Base-by-base conservation (phyloP, 2,888 invertebrate species). In the Auanema freiburgensis region DNA sequence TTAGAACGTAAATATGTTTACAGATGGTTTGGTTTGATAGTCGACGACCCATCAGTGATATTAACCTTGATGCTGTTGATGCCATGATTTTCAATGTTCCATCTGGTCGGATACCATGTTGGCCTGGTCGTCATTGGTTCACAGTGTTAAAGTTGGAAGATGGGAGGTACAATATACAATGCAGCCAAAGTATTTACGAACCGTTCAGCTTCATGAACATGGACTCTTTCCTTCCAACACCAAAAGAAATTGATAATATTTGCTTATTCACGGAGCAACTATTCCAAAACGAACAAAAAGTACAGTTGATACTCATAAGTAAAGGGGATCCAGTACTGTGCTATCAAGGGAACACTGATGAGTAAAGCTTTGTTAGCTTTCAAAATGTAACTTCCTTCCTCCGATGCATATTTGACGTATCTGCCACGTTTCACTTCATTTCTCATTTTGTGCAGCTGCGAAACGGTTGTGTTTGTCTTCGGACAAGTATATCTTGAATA, bases 61-160 rank as follows among this genome's bases (percentile, higher is more conserved):
- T 80, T 23, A 65, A 74, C 23, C 14, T 66, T 25, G 61, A 67
- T 5, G 63, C 58, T 2, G 67, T 79, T n/a, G 62, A 60, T 51
- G 76, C 72, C 5, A 60, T 74, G 49, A 67, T 79, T 14, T 73
- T 80, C 64, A 74, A 74, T 53, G 59, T 72, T 11, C 70, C 71
- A 0, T 72, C 74, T 6, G 51, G 56, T 14, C 63, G 68, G 1
- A 61, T 79, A 16, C 75, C 77, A 2, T 75, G 78, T 42, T 65
- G 66, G 57, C 69, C 67, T 23, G 79, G 79, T 49, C 69, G 80
- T 25, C 81, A 81, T 58, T 81, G 81, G 81, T 74, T 67, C 52
- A 59, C 76, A 3, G 65, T 73, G 0, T 42, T 73, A 6, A 51
- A 63, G 57, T 49, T 40, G 23, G 66, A 66, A 12, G 60, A 72